A percentile compares a stretch with the other conserved stretches of the same genome.
Conservation (phyloP, 2,888 invertebrate genomes). For the Standfussiana lucernea region DNA sequence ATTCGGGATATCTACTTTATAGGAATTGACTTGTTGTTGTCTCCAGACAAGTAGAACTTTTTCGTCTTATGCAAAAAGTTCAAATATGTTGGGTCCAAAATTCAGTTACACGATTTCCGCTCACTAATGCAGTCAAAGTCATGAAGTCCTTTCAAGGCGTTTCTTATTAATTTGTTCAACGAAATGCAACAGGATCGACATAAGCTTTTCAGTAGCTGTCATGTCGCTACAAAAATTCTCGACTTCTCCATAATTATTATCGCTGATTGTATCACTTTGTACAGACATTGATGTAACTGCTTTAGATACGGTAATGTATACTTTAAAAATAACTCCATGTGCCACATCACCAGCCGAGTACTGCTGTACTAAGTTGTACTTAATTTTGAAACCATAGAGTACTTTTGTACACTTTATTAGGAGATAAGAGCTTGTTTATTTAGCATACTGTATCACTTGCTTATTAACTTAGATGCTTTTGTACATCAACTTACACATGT, state of each 20-base stretch:
- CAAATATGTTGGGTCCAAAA: background rate
- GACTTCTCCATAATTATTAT: background rate
- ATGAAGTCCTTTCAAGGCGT: background rate
- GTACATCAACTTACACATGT: background rate
- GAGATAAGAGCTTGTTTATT: background rate
- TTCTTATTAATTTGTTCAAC: background rate
- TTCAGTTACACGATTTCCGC: rapidly evolving
- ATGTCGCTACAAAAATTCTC: background rate
- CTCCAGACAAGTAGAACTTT: background rate
- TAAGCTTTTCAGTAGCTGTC: background rate
- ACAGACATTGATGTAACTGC: background rate
- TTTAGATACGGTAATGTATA: background rate
- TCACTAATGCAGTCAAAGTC: background rate
- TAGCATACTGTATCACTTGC: background rate
- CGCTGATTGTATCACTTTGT: background rate
- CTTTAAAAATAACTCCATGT: background rate
- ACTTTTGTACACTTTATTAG: too few species aligned
- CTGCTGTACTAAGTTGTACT: background rate
- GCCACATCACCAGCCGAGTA: background rate
- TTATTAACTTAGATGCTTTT: background rate
- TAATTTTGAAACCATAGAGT: background rate
- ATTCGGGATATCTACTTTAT: background rate
- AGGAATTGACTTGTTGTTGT: background rate
- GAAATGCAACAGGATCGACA: background rate
- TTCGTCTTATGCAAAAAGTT: background rate